Base-by-base conservation (phyloP, 2,113 vertebrate species). In the Ctenomys sociabilis region DNA sequence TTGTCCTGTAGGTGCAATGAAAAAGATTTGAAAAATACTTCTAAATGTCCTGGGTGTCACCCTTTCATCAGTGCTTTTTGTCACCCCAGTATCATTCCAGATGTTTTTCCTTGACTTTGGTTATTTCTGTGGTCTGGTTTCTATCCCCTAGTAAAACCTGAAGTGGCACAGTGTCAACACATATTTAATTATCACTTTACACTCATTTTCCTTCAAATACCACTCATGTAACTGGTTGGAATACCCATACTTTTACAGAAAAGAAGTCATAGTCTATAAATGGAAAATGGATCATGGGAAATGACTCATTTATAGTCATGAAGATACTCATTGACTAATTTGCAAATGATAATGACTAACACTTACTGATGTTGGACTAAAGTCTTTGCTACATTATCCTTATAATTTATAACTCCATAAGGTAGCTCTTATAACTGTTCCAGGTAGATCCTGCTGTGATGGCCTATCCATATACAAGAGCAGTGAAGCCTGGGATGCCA, bases 11-110 rank as follows among this genome's bases (percentile, higher is more conserved):
- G 49, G 49, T 63, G 32, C 66, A 80, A 35, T 26, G 11, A 59
- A 89, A 92, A 82, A 35, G 35, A 85, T 70, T 88, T 80, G 52
- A 85, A 94, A 95, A 96, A 81, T 16, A 88, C 40, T 61, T 94
- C 63, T n/a, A n/a, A 91, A 43, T 64, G 16, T 85, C 61, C 5
- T 21, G 1, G 73, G 12, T 73, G 24, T 85, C 81, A 17, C 66
- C 32, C 45, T 89, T 91, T 95, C 17, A 14, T 77, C 43, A 73
- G 61, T 57, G 66, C 72, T 66, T 6, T 0, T 75, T 95, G 64
- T 91, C 52, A 85, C 21, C 24, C 26, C 32, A 28, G 30, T 73
- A 73, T 92, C 91, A 85, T 80, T 86, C 57, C 73, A 35, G 5
- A 63, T 8, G 3, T 32, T 77, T 57, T 92, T 85, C 54, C 40